These are phyloP conservation scores for Takifugu rubripes DNA, from an alignment of 2,797 vertebrate species.

Conservation along the genomic window DNA sequence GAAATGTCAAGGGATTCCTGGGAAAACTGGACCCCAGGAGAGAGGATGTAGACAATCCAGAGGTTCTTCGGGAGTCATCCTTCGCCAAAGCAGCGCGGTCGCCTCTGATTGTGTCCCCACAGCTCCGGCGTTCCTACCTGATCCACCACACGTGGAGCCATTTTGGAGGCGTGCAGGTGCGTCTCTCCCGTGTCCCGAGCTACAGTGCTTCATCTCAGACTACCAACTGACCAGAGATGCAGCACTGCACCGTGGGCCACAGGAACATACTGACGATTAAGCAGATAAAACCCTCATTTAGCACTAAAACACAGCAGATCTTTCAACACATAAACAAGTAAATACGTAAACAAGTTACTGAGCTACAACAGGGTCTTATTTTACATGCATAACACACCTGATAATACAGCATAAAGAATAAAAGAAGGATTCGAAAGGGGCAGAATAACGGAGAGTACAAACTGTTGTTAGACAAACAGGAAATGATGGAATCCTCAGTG, in stretches of 20 bases:
- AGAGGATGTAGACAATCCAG: conserved; percentile 67
- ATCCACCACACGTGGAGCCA: neutral
- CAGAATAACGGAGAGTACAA: neutral
- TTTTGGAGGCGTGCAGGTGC: neutral
- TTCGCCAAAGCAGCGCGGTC: neutral
- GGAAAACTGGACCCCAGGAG: conserved; percentile 99
- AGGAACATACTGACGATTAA: conserved; percentile 50
- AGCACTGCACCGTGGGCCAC: conserved; percentile 99
- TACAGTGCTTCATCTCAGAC: conserved; percentile 99
- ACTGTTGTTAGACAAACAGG: neutral
- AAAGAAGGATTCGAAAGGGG: neutral
- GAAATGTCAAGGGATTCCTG: conserved; percentile 98
- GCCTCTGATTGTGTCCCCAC: too few relatives aligned
- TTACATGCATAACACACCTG: too few relatives aligned
- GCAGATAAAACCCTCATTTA: neutral
- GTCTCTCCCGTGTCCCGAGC: conserved; percentile 87
- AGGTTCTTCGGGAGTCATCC: neutral
- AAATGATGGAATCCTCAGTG: neutral
- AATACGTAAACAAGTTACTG: too few relatives aligned
- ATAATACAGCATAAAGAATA: too few relatives aligned
- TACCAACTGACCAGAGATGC: conserved; percentile 99
- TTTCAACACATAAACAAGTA: neutral
- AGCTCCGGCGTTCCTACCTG: too few relatives aligned
- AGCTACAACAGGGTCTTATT: too few relatives aligned
- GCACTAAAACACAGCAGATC: neutral